These are phyloP conservation scores for Pocillopora verrucosa DNA, from an alignment of 64 coral and sea anemone species.

Conservation along the genomic window DNA sequence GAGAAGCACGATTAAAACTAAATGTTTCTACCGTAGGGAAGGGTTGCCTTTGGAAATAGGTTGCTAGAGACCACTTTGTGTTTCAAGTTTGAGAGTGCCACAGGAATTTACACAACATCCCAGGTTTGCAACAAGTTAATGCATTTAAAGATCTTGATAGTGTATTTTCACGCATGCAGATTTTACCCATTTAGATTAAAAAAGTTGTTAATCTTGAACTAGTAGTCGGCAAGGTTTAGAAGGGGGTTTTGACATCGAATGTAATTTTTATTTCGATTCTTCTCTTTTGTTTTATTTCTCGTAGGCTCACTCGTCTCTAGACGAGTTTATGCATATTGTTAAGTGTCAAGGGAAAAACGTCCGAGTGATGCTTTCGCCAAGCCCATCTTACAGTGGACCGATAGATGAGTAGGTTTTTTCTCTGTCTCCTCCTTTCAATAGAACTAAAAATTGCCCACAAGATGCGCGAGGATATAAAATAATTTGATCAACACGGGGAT, in stretches of 20 bases:
- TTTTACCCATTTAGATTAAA: too few species aligned
- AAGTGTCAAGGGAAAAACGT: constrained; percentile 84
- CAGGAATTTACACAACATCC: constrained; percentile 81
- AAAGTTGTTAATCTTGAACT: not conserved
- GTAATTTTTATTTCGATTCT: not conserved
- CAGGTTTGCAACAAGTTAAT: constrained; percentile 39
- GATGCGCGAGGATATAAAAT: not conserved
- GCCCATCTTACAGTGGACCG: constrained; percentile 75
- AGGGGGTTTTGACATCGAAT: too few species aligned
- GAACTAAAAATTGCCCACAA: not conserved
- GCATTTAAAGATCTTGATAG: too few species aligned
- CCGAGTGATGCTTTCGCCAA: constrained; percentile 84
- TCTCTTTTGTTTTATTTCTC: not conserved
- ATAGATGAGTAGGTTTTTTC: constrained; percentile 80
- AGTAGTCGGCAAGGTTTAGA: too few species aligned
- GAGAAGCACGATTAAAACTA: not conserved
- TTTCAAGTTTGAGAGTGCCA: constrained; percentile 92
- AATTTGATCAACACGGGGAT: too few species aligned
- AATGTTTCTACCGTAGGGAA: constrained; percentile 63
- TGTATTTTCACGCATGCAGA: too few species aligned
- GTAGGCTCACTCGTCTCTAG: constrained; percentile 78
- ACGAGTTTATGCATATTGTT: constrained; percentile 90
- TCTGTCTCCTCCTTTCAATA: not conserved
- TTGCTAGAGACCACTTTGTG: constrained; percentile 87
- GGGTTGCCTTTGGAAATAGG: constrained; percentile 95